These are phyloP conservation scores for Deroplatys truncata DNA, from an alignment of 2,888 invertebrate genomes.

Conservation along the genomic window DNA sequence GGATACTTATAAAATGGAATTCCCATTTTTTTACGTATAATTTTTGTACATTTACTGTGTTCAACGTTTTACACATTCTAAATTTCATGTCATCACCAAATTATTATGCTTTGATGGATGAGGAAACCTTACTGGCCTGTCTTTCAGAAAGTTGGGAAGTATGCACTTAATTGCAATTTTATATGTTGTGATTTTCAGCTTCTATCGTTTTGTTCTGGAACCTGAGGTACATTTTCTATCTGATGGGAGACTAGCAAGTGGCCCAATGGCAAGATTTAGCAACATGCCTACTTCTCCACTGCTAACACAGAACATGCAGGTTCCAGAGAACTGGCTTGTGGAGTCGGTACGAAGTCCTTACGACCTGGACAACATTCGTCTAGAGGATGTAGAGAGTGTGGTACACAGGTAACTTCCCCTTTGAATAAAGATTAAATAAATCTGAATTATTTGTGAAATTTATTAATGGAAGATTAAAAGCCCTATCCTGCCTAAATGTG, in stretches of 20 bases:
- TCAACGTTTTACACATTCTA: no score
- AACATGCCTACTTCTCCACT: conserved; percentile 89
- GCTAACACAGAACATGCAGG: conserved; percentile 82
- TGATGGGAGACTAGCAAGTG: conserved; percentile 64
- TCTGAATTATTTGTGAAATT: no score
- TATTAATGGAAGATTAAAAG: background rate
- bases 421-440: background rate
- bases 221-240: conserved; percentile 78
- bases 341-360: conserved; percentile 89
- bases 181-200: background rate
- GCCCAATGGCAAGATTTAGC: conserved; percentile 80
- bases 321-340: conserved; percentile 95
- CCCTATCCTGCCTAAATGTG: no score
- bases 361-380: conserved; percentile 94
- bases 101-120: no score
- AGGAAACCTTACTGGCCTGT: no score
- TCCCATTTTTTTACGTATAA: no score
- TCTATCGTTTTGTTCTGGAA: conserved; percentile 52
- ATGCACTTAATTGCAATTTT: conserved; percentile 51
- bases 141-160: no score
- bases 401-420: conserved; percentile 63
- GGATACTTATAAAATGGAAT: no score
- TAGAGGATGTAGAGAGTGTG: conserved; percentile 86
- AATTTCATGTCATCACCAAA: no score
- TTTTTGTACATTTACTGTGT: no score